These are phyloP conservation scores for Plestiodon gilberti DNA, from an alignment of 2,113 vertebrate genomes.

Conservation along the genomic window DNA sequence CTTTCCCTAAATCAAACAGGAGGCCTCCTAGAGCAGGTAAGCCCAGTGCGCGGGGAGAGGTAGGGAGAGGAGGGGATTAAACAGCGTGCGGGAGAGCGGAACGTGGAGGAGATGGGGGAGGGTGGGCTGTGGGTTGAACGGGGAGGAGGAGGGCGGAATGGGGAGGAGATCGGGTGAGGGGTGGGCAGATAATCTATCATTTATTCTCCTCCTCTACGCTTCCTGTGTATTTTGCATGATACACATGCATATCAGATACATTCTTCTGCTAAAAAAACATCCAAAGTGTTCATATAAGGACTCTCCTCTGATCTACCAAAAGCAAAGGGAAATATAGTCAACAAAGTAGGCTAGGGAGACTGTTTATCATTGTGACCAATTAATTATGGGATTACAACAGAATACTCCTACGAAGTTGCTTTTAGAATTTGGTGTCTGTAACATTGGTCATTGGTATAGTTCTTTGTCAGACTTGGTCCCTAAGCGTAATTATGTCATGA, in stretches of 20 bases:
- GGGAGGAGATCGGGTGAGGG: too few species aligned
- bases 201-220: constrained; percentile 61
- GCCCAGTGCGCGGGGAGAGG: too few species aligned
- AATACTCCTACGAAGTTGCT: not conserved
- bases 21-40: too few species aligned
- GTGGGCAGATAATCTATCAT: too few species aligned
- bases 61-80: too few species aligned
- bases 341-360: constrained; percentile 13
- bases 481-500: not conserved
- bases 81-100: too few species aligned
- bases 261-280: constrained; percentile 27
- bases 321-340: constrained; percentile 47
- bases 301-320: constrained; percentile 68
- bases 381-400: constrained; percentile 53
- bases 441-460: too few species aligned
- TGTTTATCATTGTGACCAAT: constrained; percentile 37
- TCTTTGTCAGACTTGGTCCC: not conserved
- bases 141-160: too few species aligned
- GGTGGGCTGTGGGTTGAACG: too few species aligned
- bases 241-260: constrained; percentile 45
- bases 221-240: constrained; percentile 57
- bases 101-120: too few species aligned
- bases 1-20: constrained; percentile 24
- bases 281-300: constrained; percentile 61
- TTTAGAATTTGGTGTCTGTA: too few species aligned